Evolutionary conservation across 1,140 invertebrate species (phyloP).

Genomic region (Sminthurinus signatus): DNA sequence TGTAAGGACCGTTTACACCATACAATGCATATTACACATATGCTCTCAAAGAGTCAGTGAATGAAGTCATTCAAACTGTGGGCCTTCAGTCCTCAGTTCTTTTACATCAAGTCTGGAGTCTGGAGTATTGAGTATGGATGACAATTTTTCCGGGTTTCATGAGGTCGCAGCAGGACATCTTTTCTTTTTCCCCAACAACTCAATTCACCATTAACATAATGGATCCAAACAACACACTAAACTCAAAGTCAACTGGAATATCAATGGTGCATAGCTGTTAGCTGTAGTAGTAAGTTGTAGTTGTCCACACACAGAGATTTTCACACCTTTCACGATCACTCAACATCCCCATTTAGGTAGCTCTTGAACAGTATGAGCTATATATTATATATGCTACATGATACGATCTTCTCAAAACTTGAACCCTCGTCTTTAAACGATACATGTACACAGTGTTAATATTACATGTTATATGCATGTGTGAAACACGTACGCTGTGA

Average conservation of each 20-base stretch:
- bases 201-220: conserved; percentile 17
- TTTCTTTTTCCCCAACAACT: conserved; percentile 3
- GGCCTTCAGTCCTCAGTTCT: not conserved
- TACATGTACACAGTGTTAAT: no score
- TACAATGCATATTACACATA: not conserved
- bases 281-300: no score
- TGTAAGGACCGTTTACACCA: not conserved
- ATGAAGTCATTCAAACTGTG: conserved; percentile 10
- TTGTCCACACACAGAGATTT: conserved; percentile 11
- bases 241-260: not conserved
- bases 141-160: conserved; percentile 20
- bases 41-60: not conserved
- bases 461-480: no score
- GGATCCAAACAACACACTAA: conserved; percentile 20
- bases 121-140: no score
- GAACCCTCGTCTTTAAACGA: no score
- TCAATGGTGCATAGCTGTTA: conserved; percentile 11
- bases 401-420: no score
- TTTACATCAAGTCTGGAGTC: no score
- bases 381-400: no score
- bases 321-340: conserved; percentile 20
- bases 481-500: no score
- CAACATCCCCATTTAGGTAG: conserved; percentile 13
- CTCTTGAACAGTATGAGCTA: no score
- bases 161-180: conserved; percentile 20